Percentiles rank a stretch among this genome's conserved stretches.
These are phyloP conservation scores for Thunnus maccoyii DNA, from an alignment of 2,113 vertebrate genomes.

Conservation along the genomic window DNA sequence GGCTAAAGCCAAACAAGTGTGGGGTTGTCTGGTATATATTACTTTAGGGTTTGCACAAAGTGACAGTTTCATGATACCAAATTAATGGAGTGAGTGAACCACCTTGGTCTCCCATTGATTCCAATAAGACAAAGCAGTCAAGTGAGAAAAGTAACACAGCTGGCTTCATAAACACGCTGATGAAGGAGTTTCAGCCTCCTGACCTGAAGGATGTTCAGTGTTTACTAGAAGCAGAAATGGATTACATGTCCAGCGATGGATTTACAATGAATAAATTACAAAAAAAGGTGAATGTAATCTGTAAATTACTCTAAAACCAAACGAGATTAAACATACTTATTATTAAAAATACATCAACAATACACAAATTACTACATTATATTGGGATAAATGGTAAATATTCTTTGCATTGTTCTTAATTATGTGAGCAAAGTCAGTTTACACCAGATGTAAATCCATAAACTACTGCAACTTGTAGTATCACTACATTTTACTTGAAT, in stretches of 20 bases:
- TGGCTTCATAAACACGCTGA: slow-evolving; percentile 69
- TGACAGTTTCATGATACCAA: slow-evolving; percentile 71
- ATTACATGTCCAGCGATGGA: slow-evolving; percentile 38
- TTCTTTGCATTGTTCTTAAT: too few species aligned
- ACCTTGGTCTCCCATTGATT: slow-evolving; percentile 80
- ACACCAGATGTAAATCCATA: background rate
- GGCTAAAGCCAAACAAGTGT: slow-evolving; percentile 54
- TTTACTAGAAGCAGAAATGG: slow-evolving; percentile 35
- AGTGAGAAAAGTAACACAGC: slow-evolving; percentile 76
- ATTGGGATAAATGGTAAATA: too few species aligned
- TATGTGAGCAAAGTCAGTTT: background rate
- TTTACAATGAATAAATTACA: slow-evolving; percentile 10
- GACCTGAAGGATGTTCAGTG: slow-evolving; percentile 49
- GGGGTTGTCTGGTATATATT: slow-evolving; percentile 56
- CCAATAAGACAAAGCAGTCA: slow-evolving; percentile 81
- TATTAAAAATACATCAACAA: background rate
- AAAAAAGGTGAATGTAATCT: background rate
- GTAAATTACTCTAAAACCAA: background rate
- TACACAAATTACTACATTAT: background rate
- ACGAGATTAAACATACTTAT: background rate
- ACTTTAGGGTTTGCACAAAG: slow-evolving; percentile 58
- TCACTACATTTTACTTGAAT: too few species aligned
- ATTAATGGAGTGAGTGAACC: slow-evolving; percentile 82
- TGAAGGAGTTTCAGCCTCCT: slow-evolving; percentile 58
- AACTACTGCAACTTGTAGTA: too few species aligned